Base-by-base conservation (phyloP, 2,888 invertebrate genomes). In the Drosophila vallismaia region DNA sequence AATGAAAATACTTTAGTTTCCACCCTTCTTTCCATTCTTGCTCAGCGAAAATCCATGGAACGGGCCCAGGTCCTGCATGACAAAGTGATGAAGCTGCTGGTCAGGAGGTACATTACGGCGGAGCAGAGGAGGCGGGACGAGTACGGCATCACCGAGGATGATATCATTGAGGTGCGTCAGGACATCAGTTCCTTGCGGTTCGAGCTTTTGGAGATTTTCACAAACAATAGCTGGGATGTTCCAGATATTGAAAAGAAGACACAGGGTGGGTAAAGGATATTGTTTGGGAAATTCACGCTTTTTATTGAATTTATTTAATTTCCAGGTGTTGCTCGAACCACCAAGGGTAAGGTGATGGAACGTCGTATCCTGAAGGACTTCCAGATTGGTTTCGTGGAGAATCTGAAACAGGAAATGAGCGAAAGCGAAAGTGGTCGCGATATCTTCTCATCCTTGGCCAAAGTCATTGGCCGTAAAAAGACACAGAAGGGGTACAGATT, bases 121-220 rank as follows among this genome's bases (percentile, higher is more conserved):
- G 97, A 97, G 90, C 97, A 97, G 91, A 92, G 96, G 46, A 97
- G 96, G 75, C 94, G 97, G 52, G 98, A 98, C 90, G 97, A 97
- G 57, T 96, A 95, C 70, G 97, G 97, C 7, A 96, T 99, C 26
- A 98, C 97, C 0, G 99, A 99, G 90, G 99, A 99, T 92, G 99
- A 99, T 91, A 97, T 99, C 74, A 98, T 98, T 94, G 99, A 99
- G 93, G 97, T 99, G 86, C 94, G 99, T 82, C 98, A 99, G 89
- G 99, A 99, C 90, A 98, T 99, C 73, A 98, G 97, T n/a, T 96
- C 97, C 4, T 93, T 99, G 76, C 93, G 98, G 72, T 99, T 96
- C 91, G 98, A 99, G 89, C 93, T 99, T 24, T 95, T 99, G 57
- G 98, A 98, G 87, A 98, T 99, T 85, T 94, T 99, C 9, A 93